Evolutionary conservation across 2,888 invertebrate species (phyloP).

Genomic region (Cylloceria caligata): DNA sequence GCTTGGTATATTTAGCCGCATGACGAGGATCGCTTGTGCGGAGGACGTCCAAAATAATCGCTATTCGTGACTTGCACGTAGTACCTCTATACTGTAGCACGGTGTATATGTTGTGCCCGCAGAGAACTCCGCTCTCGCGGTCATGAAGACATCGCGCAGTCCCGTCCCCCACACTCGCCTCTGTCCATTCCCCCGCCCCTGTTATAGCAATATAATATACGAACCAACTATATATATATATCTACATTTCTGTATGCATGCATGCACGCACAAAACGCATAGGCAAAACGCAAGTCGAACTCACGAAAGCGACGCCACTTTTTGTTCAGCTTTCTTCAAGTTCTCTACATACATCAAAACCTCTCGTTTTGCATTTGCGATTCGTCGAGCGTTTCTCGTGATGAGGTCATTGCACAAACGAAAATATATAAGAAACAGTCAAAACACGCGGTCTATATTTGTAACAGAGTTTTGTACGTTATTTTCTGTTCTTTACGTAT

Average conservation of each 20-base stretch:
- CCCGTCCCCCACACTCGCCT: conserved; percentile 40
- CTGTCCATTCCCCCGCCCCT: conserved; percentile 25
- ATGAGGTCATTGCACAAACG: neutral
- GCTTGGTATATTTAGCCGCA: conserved; percentile 77
- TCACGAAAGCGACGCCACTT: conserved; percentile 55
- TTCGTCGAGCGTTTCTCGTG: conserved; percentile 6
- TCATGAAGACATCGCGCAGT: conserved; percentile 59
- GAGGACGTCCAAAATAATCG: conserved; percentile 73
- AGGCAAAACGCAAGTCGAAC: conserved; percentile 1
- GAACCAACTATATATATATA: conserved; percentile 10
- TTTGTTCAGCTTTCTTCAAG: conserved; percentile 50
- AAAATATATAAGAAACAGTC: neutral
- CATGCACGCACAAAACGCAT: conserved; percentile 31
- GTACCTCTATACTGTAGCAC: conserved; percentile 41
- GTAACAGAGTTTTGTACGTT: neutral
- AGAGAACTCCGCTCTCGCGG: conserved; percentile 52
- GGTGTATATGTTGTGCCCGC: conserved; percentile 43
- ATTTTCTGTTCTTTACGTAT: neutral
- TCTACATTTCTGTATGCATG: conserved; percentile 29
- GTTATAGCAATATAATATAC: neutral
- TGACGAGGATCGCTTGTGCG: conserved; percentile 73
- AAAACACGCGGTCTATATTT: neutral
- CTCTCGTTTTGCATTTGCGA: conserved; percentile 27
- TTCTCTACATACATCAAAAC: conserved; percentile 30
- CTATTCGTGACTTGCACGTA: conserved; percentile 71